Evolutionary conservation across 2,888 invertebrate genomes (phyloP).

Genomic region (Steinernema scapterisci): DNA sequence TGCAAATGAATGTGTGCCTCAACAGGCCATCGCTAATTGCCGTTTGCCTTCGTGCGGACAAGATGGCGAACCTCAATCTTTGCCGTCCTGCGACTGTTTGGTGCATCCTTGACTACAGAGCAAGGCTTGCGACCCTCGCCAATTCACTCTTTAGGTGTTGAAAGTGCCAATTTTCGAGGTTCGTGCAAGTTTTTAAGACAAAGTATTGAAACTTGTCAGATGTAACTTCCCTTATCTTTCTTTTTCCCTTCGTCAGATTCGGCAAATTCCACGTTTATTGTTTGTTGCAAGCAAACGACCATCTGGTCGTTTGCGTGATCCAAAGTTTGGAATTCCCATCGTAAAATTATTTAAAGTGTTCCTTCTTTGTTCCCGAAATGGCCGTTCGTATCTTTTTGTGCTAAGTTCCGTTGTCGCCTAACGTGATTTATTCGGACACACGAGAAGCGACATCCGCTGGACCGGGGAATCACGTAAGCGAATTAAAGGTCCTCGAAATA

Average conservation of each 20-base stretch:
- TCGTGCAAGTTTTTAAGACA: too few relatives aligned
- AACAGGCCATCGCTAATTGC: neutral
- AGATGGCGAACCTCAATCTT: too few relatives aligned
- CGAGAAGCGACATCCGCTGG: too few relatives aligned
- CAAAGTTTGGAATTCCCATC: slow-evolving; percentile 13
- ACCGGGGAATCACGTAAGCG: too few relatives aligned
- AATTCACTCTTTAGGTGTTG: too few relatives aligned
- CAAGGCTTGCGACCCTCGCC: too few relatives aligned
- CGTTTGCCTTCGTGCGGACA: neutral
- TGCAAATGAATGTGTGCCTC: slow-evolving; percentile 7
- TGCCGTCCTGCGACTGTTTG: too few relatives aligned
- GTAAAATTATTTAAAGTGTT: slow-evolving; percentile 3
- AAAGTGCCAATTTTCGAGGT: too few relatives aligned
- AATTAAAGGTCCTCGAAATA: too few relatives aligned
- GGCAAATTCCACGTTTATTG: neutral
- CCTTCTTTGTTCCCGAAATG: neutral
- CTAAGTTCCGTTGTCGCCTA: neutral
- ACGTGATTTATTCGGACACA: neutral
- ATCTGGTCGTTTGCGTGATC: neutral
- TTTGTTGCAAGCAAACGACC: neutral
- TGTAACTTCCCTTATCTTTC: too few relatives aligned
- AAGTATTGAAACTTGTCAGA: too few relatives aligned
- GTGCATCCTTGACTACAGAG: too few relatives aligned
- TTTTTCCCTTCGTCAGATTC: neutral
- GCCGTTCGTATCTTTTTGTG: neutral